Evolutionary conservation across 1,140 invertebrate genomes (phyloP).

Genomic region (Tetramorium parvispinum): DNA sequence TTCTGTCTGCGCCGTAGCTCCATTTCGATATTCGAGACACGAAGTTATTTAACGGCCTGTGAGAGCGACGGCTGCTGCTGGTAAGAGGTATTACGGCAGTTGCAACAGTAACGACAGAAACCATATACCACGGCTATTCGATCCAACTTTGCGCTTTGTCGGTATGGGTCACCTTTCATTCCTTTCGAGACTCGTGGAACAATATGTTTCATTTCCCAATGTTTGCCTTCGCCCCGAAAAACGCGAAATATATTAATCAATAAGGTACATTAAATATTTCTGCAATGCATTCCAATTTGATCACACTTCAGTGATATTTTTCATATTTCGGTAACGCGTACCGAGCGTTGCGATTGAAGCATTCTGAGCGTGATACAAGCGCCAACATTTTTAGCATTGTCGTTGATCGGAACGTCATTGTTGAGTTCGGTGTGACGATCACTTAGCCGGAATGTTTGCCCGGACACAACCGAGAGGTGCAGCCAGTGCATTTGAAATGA

Average conservation of each 20-base stretch:
- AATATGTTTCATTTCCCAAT: not conserved
- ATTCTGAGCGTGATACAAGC: not conserved
- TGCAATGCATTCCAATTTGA: not conserved
- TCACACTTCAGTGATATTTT: not conserved
- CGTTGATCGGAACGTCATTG: conserved; percentile 46
- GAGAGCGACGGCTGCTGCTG: conserved; percentile 43
- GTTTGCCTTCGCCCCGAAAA: not conserved
- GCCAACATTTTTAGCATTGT: conserved; percentile 27
- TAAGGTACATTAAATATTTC: not conserved
- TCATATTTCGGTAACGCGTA: conserved; percentile 10
- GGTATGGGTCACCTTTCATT: conserved; percentile 22
- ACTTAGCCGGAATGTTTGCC: conserved; percentile 55
- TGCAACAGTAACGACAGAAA: conserved; percentile 55
- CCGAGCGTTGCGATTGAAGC: not conserved
- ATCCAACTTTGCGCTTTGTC: conserved; percentile 54
- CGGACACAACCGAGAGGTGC: conserved; percentile 21
- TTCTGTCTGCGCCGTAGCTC: not conserved
- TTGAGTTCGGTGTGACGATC: conserved; percentile 25
- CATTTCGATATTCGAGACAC: conserved; percentile 56
- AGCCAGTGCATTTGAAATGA: conserved; percentile 64
- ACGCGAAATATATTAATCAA: not conserved
- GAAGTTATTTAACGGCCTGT: conserved; percentile 63
- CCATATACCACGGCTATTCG: conserved; percentile 41
- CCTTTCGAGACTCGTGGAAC: not conserved
- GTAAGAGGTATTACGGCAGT: conserved; percentile 46